Percentiles rank a stretch among this genome's conserved stretches.
phyloP scores from a whole-genome alignment of 2,797 vertebrate species.

The Paratrypauchen microcephalus region DNA sequence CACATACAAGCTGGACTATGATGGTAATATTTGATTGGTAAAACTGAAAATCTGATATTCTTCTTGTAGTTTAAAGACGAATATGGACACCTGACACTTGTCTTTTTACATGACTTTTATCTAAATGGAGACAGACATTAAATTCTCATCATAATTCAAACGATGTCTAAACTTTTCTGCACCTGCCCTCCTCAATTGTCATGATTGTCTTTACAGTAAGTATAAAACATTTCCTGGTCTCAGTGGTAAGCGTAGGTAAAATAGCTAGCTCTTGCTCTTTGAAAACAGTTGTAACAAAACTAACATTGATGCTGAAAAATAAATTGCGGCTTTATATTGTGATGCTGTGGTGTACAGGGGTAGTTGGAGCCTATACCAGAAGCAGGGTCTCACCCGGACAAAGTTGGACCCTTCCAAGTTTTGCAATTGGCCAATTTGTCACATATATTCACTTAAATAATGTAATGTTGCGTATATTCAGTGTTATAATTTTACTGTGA shows the following conservation, averaged over 20 bases:
- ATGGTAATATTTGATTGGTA: no score
- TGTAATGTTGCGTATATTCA: neutral
- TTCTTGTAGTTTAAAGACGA: neutral
- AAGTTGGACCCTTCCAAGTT: neutral
- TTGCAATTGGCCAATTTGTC: neutral
- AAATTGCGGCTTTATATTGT: neutral
- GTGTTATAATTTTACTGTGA: neutral
- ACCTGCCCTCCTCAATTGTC: neutral
- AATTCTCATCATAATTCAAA: no score
- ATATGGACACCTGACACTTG: neutral
- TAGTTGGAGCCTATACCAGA: neutral
- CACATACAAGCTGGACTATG: no score
- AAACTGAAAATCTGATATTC: no score
- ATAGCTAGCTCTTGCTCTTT: neutral
- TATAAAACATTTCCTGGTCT: neutral
- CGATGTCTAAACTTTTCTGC: neutral
- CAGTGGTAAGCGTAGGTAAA: neutral
- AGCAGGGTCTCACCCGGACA: neutral
- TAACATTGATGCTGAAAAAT: neutral
- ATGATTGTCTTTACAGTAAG: neutral
- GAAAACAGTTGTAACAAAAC: neutral
- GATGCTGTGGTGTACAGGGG: neutral
- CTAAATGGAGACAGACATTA: neutral
- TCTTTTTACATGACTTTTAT: neutral
- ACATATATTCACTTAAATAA: neutral